phyloP scores from a whole-genome alignment of 2,888 invertebrate species.

The Ptychoptera contaminata region DNA sequence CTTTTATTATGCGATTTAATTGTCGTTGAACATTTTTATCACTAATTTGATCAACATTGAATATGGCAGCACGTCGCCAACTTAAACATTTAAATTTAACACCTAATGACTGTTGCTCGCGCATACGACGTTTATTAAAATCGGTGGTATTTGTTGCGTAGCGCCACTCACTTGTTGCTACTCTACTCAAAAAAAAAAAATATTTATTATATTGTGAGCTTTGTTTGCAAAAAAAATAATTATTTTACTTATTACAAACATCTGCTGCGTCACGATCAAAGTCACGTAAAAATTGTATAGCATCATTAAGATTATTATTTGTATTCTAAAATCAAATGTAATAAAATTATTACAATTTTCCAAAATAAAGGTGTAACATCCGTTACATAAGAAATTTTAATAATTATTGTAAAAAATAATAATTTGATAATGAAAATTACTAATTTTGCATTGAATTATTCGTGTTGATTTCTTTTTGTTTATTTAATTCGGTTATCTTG shows the following conservation, averaged over 20 bases:
- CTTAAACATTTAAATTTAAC: slow-evolving; percentile 59
- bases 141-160: slow-evolving; percentile 66
- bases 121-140: slow-evolving; percentile 49
- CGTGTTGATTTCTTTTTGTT: no score
- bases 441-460: no score
- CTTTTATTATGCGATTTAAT: slow-evolving; percentile 50
- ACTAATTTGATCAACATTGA: slow-evolving; percentile 48
- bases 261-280: slow-evolving; percentile 56
- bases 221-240: not conserved
- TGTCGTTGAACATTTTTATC: slow-evolving; percentile 52
- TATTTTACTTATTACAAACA: slow-evolving; percentile 51
- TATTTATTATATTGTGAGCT: not conserved
- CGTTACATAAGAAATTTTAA: no score
- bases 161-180: slow-evolving; percentile 56
- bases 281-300: slow-evolving; percentile 52
- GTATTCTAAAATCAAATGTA: not conserved
- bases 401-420: no score
- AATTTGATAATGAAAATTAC: no score
- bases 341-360: not conserved
- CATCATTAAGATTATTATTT: slow-evolving; percentile 41
- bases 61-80: slow-evolving; percentile 54
- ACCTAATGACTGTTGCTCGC: slow-evolving; percentile 51
- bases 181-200: slow-evolving; percentile 25
- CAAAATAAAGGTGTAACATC: no score
- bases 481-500: no score